Evolutionary conservation across 2,888 invertebrate genomes (phyloP), one percentile per base, ranked within the genome.

Genomic region (Chaitophorus viminalis): DNA sequence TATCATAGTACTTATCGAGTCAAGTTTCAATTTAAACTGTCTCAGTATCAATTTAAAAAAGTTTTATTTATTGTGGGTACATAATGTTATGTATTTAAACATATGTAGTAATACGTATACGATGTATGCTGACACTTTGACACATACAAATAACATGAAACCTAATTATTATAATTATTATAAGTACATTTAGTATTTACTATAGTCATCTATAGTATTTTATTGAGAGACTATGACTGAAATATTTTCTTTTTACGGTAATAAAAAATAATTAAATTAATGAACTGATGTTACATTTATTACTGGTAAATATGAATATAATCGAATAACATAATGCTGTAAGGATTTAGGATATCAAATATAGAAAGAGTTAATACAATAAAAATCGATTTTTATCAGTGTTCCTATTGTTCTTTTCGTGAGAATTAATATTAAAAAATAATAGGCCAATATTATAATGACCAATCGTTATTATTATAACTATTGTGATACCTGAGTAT

Each of bases 331-430:
- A 74, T 17, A 9, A 36, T 54, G 54, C 11, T n/a, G 21, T 3
- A 6, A 75, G 3, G 39, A 79, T 8, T 3, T 3, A 75, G 8
- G 65, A 79, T 11, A 36, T 21, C 29, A 60, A 60, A 39, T 75
- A 75, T 75, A 75, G 74, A 75, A n/a, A 29, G 18, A 76, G 39
- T 39, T 9, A 65, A 85, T 85, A 68, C 31, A 76, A 75, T 60
- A 83, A 60, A 39, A 33, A 77, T 29, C 46, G 65, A 77, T 77
- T 77, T 85, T 68, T n/a, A 77, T 85, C 84, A n/a, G 84, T 75
- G 29, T 76, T 76, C 0, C 76, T 33, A 68, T 84, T 87, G 81
- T 81, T 79, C 25, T 72, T 54, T 79, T 75, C 65, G 9, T 25
- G 14, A 72, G 39, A 74, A 81, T 65, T 81, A 65, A 31, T 60